Base-by-base conservation (phyloP, 2,797 vertebrate genomes). In the Megaceryle alcyon region DNA sequence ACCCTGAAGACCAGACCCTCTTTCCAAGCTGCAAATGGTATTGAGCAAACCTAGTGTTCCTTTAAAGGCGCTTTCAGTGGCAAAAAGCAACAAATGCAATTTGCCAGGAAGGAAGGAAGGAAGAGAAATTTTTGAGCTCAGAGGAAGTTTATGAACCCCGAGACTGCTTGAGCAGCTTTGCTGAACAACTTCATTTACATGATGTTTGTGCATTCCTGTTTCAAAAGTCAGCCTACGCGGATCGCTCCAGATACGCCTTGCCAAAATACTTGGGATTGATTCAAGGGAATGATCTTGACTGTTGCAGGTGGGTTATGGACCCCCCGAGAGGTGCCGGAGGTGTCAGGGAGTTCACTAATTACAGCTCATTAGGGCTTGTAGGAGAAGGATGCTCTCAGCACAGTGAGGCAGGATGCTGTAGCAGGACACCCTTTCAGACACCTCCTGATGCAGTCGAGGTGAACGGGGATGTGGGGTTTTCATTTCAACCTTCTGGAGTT, bases 311-410 rank as follows among this genome's bases (percentile, higher is more conserved):
- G 88, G 94, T 41, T 94, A 86, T 71, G 65, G 88, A 82, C 79
- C 94, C 95, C 71, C 6, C 3, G 86, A 37, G 94, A 95, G 86
- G 71, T 3, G 41, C 95, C 2, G n/a, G 83, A 78, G 75, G 83
- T 94, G 90, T 94, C 49, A 25, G 80, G 66, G 89, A 95, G 81
- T 66, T 95, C 93, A 65, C 82, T 97, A 94, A 97, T 94, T 91
- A 43, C 0, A 2, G 56, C 82, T 92, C 80, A 46, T 92, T 95
- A 77, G 0, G 4, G 63, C n/a, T 2, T 2, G 23, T 1, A 29
- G 80, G 71, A 77, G 88, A 88, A 90, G 86, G 94, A 93, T 90
- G 88, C 79, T 91, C 94, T 75, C 64, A 71, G 81, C 60, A 14
- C 2, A 0, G 75, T 2, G 15, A 48, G 83, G 8, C 39, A 3